These are phyloP conservation scores for Varanus komodoensis DNA, from an alignment of 2,113 vertebrate species.

Conservation along the genomic window DNA sequence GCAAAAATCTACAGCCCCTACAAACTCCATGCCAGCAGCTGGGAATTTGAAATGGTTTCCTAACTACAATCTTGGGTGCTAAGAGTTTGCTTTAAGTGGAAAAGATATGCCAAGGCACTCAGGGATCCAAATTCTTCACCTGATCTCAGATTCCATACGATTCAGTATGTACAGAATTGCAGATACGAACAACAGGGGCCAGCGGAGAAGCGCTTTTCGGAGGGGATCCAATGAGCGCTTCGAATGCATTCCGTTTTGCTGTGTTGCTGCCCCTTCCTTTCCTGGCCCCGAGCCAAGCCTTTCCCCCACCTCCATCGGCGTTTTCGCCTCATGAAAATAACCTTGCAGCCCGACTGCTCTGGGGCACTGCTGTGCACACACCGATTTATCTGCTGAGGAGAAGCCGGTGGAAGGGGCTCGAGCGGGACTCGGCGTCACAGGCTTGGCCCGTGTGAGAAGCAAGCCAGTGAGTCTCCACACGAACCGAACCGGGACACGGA, in stretches of 20 bases:
- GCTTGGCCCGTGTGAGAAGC: neutral
- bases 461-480: neutral
- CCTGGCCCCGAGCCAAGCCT: neutral
- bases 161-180: neutral
- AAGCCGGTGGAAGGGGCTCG: too few relatives aligned
- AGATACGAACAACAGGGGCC: neutral
- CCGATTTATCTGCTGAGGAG: neutral
- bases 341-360: neutral
- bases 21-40: neutral
- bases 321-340: neutral
- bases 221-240: too few relatives aligned
- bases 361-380: neutral
- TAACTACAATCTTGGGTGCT: neutral
- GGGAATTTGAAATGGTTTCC: conserved; percentile 1
- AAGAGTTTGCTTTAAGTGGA: conserved; percentile 7
- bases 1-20: neutral
- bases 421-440: neutral
- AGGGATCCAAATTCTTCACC: neutral
- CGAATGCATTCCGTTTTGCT: neutral
- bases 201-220: neutral
- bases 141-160: neutral
- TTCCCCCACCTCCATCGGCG: neutral
- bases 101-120: neutral
- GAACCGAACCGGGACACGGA: neutral
- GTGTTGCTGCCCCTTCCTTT: too few relatives aligned